Conservation (phyloP, 2,888 invertebrate species). For the Lochmaea crataegi region DNA sequence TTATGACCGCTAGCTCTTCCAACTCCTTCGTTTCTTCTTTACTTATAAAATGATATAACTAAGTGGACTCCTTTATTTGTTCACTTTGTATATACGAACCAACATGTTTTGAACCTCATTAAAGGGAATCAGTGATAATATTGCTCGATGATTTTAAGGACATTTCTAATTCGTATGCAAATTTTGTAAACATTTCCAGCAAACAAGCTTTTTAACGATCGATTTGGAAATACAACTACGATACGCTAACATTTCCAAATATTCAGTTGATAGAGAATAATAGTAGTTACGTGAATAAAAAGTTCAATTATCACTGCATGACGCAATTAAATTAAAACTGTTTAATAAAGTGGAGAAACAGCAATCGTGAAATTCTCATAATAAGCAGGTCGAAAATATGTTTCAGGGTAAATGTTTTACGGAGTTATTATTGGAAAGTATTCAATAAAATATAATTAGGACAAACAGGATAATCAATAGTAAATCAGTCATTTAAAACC, state of each 20-base stretch:
- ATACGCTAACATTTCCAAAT: not conserved
- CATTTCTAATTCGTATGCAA: constrained; percentile 22
- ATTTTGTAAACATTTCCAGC: constrained; percentile 16
- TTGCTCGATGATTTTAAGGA: not conserved
- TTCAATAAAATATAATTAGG: too few species aligned
- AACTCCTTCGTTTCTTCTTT: too few species aligned
- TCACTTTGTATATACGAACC: not conserved
- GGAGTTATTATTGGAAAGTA: too few species aligned
- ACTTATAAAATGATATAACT: too few species aligned
- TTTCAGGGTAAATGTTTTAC: too few species aligned
- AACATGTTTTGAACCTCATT: not conserved
- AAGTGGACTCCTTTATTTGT: not conserved
- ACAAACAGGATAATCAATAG: too few species aligned
- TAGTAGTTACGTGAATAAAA: not conserved
- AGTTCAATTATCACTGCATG: not conserved
- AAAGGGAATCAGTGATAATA: constrained; percentile 2
- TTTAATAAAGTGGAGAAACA: not conserved
- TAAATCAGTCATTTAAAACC: too few species aligned
- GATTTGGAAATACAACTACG: constrained; percentile 1
- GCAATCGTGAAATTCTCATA: not conserved
- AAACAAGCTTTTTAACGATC: constrained; percentile 6
- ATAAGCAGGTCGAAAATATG: not conserved
- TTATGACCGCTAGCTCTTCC: too few species aligned
- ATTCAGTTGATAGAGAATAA: not conserved
- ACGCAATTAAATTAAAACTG: constrained; percentile 1